Base-by-base conservation (phyloP, 2,888 invertebrate species). In the Tanaodytes sp. region DNA sequence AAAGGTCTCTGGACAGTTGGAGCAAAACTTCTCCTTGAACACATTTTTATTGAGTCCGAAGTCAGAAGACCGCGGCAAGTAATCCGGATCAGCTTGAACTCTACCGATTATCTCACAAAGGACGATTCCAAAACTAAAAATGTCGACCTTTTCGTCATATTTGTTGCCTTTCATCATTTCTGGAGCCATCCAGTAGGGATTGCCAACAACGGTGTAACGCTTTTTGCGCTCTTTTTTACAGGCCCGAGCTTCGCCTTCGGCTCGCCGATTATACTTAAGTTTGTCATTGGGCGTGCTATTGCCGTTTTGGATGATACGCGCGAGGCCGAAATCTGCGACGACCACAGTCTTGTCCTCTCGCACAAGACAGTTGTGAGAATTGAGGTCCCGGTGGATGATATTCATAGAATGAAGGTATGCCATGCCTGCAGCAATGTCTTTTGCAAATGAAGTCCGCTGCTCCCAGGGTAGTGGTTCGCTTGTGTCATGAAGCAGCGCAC, bases 151-250 rank as follows among this genome's bases (percentile, higher is more conserved):
- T 83, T 97, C 97, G 81, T 97, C 97, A 84, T 97, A 97, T 73
- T 94, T 93, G 79, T 95, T 93, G 15, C 96, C 96, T 84, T 94
- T 95, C 94, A 97, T 95, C 97, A 97, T 97, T 86, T 97, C 97
- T 0, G 97, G 97, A 0, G 97, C 97, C 97, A 97, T 97, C 96
- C 97, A 97, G 85, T 96, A 97, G 0, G 97, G 97, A 88, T 96
- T 97, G 1, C 97, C 97, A 0, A 97, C 97, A 20, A 97, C 96
- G 0, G 97, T 97, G 84, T 97, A 97, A 11, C 97, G 88, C 82
- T 96, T 96, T 75, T 94, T 89, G 0, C 95, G 87, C 76, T 92
- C 90, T 46, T 88, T 87, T 46, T 90, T 90, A 66, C 91, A 89
- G 49, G 86, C 86, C 63, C 87, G 86, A 0, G 86, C 85, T 33